A percentile compares a stretch with the other conserved stretches of the same genome.
These are phyloP conservation scores for Azorinus chamasolen DNA, from an alignment of 2,888 invertebrate genomes.

Conservation along the genomic window DNA sequence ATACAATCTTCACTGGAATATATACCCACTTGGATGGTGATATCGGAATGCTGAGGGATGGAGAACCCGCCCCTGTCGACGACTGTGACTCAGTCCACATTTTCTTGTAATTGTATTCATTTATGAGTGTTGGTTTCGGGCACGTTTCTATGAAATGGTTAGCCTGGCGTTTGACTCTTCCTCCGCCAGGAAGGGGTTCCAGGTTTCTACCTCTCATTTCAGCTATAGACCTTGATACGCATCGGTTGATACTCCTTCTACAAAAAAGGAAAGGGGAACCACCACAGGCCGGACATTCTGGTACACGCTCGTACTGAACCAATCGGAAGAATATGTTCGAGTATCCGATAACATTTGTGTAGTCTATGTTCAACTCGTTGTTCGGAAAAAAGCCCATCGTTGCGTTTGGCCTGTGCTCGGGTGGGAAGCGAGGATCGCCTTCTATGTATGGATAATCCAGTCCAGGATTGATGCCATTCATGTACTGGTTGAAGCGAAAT, in stretches of 20 bases:
- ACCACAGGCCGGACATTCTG: conserved; percentile 46
- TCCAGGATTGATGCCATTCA: conserved; percentile 23
- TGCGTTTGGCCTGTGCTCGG: conserved; percentile 35
- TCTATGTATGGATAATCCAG: conserved; percentile 42
- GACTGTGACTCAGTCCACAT: background rate
- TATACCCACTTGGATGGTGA: conserved; percentile 14
- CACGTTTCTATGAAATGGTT: background rate
- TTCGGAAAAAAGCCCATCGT: conserved; percentile 45
- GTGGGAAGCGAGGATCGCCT: conserved; percentile 10
- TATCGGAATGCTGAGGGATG: too few species aligned
- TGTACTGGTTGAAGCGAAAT: conserved; percentile 52
- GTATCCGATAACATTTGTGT: conserved; percentile 26
- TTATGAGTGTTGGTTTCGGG: background rate
- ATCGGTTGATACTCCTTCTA: conserved; percentile 33
- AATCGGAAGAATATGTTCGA: conserved; percentile 24
- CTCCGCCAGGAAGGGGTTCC: background rate
- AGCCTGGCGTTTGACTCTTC: background rate
- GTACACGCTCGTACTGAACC: conserved; percentile 48
- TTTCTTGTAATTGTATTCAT: background rate
- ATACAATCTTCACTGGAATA: conserved; percentile 40
- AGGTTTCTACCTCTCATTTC: conserved; percentile 20
- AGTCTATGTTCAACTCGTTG: conserved; percentile 4
- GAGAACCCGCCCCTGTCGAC: too few species aligned
- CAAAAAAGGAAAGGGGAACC: conserved; percentile 52
- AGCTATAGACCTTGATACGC: conserved; percentile 35